Conservation (phyloP, 2,113 vertebrate genomes). For the Hippocampus zosterae region DNA sequence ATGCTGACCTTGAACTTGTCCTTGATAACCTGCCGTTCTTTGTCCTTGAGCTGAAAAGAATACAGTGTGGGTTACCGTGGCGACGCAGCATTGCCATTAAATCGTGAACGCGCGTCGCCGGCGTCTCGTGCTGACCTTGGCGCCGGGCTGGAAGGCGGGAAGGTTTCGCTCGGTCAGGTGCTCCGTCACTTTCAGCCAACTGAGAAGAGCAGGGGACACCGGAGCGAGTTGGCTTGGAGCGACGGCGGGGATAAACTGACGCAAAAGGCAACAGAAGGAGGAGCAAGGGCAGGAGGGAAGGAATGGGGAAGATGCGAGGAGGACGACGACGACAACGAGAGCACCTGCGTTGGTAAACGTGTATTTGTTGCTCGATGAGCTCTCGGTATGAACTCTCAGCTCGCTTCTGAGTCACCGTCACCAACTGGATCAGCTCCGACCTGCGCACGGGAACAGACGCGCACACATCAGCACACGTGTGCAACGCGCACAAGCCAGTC, state of each 20-base stretch:
- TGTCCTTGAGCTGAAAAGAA: constrained; percentile 87
- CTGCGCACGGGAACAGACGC: constrained; percentile 50
- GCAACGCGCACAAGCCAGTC: too few species aligned
- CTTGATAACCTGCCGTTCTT: constrained; percentile 96
- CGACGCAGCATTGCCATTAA: neutral
- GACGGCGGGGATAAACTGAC: too few species aligned
- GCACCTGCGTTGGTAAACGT: constrained; percentile 91
- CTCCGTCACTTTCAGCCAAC: constrained; percentile 91
- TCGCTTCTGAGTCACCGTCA: constrained; percentile 89
- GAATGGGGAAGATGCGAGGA: too few species aligned
- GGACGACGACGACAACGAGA: neutral
- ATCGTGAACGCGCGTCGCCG: too few species aligned
- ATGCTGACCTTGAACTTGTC: constrained; percentile 93
- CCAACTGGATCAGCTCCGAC: constrained; percentile 94
- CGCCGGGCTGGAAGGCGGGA: constrained; percentile 82
- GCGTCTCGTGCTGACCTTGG: constrained; percentile 75
- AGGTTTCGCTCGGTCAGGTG: constrained; percentile 84
- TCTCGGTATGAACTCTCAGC: constrained; percentile 85
- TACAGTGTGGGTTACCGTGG: neutral
- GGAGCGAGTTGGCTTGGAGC: too few species aligned
- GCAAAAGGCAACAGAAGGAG: neutral
- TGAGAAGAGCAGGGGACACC: neutral
- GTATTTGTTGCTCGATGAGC: constrained; percentile 91
- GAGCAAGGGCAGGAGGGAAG: neutral
- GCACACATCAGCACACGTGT: neutral